Conservation (phyloP, 2,113 vertebrate species). For the Lampris megalopsis region DNA sequence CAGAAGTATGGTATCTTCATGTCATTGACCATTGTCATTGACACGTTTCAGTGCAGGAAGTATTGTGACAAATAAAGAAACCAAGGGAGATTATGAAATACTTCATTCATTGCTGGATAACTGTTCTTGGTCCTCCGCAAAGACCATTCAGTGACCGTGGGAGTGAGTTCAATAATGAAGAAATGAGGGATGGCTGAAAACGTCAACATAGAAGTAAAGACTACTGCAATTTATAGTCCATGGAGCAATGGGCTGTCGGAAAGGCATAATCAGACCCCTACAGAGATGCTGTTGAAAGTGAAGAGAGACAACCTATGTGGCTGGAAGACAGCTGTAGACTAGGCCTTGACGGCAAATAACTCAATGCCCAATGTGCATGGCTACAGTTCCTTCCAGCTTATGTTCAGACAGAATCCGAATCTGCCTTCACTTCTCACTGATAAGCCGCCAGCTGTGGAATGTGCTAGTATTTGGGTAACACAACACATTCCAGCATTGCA, state of each 20-base stretch:
- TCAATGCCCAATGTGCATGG: slow-evolving; percentile 45
- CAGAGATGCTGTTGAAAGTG: slow-evolving; percentile 29
- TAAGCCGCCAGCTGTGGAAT: slow-evolving; percentile 20
- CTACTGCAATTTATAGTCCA: slow-evolving; percentile 26
- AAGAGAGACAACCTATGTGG: slow-evolving; percentile 24
- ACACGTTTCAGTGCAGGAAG: slow-evolving; percentile 31
- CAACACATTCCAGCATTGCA: slow-evolving; percentile 40
- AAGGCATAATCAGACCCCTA: slow-evolving; percentile 35
- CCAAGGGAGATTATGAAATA: slow-evolving; percentile 24
- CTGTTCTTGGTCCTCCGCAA: slow-evolving; percentile 14
- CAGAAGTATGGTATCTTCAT: slow-evolving; percentile 26
- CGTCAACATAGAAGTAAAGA: slow-evolving; percentile 27
- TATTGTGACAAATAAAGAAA: slow-evolving; percentile 26
- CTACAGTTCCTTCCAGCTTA: slow-evolving; percentile 30
- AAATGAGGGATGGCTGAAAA: slow-evolving; percentile 39
- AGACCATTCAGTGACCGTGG: slow-evolving; percentile 36
- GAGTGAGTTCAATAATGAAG: slow-evolving; percentile 24
- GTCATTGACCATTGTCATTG: slow-evolving; percentile 17
- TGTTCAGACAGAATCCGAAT: slow-evolving; percentile 49
- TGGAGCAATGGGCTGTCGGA: slow-evolving; percentile 20
- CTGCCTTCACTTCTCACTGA: slow-evolving; percentile 31
- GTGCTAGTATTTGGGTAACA: slow-evolving; percentile 25
- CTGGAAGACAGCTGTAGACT: slow-evolving; percentile 29
- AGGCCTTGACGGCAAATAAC: slow-evolving; percentile 38
- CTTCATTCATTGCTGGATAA: slow-evolving; percentile 26